Percentiles rank a stretch among this genome's conserved stretches.
Conservation (phyloP, 2,797 vertebrate genomes). For the Taenioides sp. region DNA sequence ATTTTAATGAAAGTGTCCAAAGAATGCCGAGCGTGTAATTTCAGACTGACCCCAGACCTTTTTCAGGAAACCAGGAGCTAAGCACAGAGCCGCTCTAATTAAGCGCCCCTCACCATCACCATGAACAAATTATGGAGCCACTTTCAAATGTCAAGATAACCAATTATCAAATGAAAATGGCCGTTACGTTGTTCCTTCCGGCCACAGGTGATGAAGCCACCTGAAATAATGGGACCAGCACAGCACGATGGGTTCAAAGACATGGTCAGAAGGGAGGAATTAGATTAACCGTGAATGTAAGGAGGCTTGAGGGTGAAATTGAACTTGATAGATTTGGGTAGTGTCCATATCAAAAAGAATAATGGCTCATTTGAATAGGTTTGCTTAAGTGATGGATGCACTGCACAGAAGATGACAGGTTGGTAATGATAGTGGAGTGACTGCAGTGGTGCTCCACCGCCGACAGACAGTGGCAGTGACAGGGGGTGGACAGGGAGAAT, state of each 20-base stretch:
- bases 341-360: conserved; percentile 32
- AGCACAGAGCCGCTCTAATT: conserved; percentile 73
- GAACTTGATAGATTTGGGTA: conserved; percentile 42
- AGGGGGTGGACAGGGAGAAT: neutral
- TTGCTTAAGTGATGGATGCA: conserved; percentile 29
- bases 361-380: conserved; percentile 21
- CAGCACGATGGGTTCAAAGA: conserved; percentile 52
- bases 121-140: conserved; percentile 75
- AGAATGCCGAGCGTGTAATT: conserved; percentile 72
- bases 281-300: conserved; percentile 57
- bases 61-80: conserved; percentile 62
- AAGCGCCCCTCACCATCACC: conserved; percentile 69
- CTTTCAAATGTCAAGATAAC: conserved; percentile 81
- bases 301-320: conserved; percentile 36
- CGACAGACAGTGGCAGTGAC: neutral
- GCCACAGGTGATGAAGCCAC: conserved; percentile 71
- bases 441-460: conserved; percentile 8
- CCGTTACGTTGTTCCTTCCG: conserved; percentile 69
- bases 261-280: conserved; percentile 44
- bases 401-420: conserved; percentile 17
- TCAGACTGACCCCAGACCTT: conserved; percentile 55
- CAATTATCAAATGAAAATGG: conserved; percentile 80
- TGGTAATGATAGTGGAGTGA: conserved; percentile 6
- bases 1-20: conserved; percentile 65
- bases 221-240: conserved; percentile 59